phyloP scores from a whole-genome alignment of 2,113 vertebrate species.

The Calypte anna region DNA sequence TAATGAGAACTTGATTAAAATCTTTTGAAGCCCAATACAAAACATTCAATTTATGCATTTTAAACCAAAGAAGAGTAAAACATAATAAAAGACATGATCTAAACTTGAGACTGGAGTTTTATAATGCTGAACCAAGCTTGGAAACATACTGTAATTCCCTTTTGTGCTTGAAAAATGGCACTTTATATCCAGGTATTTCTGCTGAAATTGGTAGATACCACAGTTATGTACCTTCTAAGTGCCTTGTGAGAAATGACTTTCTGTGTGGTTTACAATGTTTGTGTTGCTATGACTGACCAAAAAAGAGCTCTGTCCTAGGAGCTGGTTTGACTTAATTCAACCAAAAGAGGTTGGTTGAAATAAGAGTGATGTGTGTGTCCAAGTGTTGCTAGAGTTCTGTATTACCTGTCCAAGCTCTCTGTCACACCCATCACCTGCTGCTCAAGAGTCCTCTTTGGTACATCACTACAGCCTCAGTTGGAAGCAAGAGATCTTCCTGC shows the following conservation, averaged over 20 bases:
- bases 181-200: background rate
- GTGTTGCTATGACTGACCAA: background rate
- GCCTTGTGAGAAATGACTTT: background rate
- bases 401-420: background rate
- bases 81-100: background rate
- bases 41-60: background rate
- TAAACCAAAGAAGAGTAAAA: background rate
- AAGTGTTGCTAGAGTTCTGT: background rate
- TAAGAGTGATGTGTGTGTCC: background rate
- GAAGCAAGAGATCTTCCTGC: slow-evolving; percentile 17
- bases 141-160: background rate
- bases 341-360: background rate
- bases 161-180: background rate
- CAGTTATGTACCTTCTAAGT: background rate
- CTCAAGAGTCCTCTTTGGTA: background rate
- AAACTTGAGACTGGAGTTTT: background rate
- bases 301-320: background rate
- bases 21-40: background rate
- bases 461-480: background rate
- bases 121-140: background rate
- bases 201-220: background rate
- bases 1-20: slow-evolving; percentile 16
- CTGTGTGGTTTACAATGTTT: background rate
- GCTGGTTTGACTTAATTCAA: background rate
- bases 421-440: background rate